phyloP scores from a whole-genome alignment of 2,113 vertebrate genomes.

The Cheilinus undulatus region DNA sequence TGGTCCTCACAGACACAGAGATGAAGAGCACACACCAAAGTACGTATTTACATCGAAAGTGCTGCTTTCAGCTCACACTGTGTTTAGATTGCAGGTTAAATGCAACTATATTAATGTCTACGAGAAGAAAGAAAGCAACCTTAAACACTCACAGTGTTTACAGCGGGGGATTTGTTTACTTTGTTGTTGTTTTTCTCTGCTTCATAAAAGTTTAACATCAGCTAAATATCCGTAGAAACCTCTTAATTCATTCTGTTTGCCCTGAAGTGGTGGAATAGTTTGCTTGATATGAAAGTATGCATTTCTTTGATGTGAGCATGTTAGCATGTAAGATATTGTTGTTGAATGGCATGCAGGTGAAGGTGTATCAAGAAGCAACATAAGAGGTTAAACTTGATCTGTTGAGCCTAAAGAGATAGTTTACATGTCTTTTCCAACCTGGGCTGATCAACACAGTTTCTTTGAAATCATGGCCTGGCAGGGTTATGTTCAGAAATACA shows the following conservation, averaged over 20 bases:
- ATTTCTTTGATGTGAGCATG: neutral
- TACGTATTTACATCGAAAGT: constrained; percentile 1
- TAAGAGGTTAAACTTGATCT: too few species aligned
- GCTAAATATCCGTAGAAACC: neutral
- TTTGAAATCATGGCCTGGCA: too few species aligned
- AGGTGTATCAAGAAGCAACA: too few species aligned
- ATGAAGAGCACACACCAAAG: constrained; percentile 2
- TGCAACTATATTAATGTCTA: neutral
- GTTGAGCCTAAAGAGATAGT: too few species aligned
- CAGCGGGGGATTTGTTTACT: neutral
- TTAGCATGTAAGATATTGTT: constrained; percentile 13
- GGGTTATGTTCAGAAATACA: too few species aligned
- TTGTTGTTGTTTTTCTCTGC: neutral
- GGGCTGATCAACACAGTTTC: too few species aligned
- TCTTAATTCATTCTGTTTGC: neutral
- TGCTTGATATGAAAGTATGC: too few species aligned
- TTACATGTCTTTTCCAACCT: too few species aligned
- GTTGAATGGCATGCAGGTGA: too few species aligned
- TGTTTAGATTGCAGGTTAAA: constrained; percentile 36
- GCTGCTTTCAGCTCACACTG: neutral
- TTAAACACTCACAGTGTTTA: constrained; percentile 15
- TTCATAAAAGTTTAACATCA: constrained; percentile 17
- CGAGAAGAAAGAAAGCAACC: constrained; percentile 1
- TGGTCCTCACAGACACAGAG: constrained; percentile 2
- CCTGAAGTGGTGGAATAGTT: neutral